A percentile compares a stretch with the other conserved stretches of the same genome.
Conservation (phyloP, 2,797 vertebrate species). For the Oophaga sylvatica region DNA sequence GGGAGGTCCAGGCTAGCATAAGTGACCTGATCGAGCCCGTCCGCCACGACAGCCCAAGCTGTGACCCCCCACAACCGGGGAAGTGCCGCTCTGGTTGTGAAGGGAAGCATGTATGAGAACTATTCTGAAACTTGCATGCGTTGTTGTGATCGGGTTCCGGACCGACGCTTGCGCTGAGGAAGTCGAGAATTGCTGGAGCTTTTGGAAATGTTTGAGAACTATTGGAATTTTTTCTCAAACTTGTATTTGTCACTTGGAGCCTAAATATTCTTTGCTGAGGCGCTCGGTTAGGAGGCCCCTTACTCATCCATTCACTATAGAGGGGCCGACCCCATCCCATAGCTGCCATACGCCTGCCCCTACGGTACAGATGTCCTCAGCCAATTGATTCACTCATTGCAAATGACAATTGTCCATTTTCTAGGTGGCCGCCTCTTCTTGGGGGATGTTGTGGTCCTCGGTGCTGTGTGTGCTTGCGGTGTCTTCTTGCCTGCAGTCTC, state of each 20-base stretch:
- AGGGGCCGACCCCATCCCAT: not conserved
- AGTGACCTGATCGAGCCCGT: conserved; percentile 68
- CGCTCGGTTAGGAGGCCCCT: not conserved
- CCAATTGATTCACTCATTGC: not conserved
- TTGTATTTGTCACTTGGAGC: not conserved
- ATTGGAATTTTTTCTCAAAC: not conserved
- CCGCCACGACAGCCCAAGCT: conserved; percentile 62
- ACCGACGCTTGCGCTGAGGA: not conserved
- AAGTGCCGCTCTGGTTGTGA: conserved; percentile 75
- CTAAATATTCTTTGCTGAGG: not conserved
- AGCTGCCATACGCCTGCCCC: not conserved
- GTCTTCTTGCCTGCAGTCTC: not conserved
- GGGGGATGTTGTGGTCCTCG: not conserved
- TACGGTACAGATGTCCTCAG: not conserved
- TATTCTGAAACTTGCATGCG: conserved; percentile 68
- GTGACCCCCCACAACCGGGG: conserved; percentile 75
- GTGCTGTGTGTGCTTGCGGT: not conserved
- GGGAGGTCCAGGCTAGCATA: conserved; percentile 78
- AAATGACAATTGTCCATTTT: not conserved
- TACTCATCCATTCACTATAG: too few relatives aligned
- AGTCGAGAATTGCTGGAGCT: not conserved
- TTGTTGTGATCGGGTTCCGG: conserved; percentile 57
- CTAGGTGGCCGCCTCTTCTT: not conserved
- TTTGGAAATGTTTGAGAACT: not conserved
- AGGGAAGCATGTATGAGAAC: conserved; percentile 85